Percentiles rank a stretch among this genome's conserved stretches.
These are phyloP conservation scores for Picathartes gymnocephalus DNA, from an alignment of 2,113 vertebrate species.

Conservation along the genomic window DNA sequence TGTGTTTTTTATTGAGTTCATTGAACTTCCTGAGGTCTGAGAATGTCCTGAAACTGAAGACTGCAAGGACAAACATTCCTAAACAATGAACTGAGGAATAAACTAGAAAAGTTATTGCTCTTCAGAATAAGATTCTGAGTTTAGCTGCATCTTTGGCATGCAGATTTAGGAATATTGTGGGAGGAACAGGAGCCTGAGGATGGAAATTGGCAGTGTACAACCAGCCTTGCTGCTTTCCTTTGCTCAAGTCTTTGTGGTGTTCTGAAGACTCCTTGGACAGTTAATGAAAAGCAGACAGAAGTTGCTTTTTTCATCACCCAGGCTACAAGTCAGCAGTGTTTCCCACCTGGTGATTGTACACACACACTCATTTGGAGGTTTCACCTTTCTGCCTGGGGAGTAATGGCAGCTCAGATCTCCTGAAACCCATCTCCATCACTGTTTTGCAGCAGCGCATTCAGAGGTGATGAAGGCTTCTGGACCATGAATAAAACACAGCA, in stretches of 20 bases:
- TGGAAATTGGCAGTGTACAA: not conserved
- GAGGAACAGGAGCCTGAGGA: not conserved
- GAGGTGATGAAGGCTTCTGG: not conserved
- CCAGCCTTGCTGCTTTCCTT: not conserved
- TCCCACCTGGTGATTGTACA: not conserved
- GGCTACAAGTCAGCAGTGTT: not conserved
- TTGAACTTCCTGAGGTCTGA: constrained; percentile 29
- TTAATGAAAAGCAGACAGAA: not conserved
- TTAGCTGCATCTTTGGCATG: not conserved
- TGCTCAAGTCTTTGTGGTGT: not conserved
- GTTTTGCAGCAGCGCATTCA: not conserved
- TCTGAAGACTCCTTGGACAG: not conserved
- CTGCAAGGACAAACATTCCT: constrained; percentile 1
- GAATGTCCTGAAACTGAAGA: not conserved
- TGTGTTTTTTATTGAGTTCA: constrained; percentile 11
- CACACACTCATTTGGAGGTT: not conserved
- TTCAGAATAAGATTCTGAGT: not conserved
- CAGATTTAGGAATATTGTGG: not conserved
- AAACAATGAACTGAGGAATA: constrained; percentile 22
- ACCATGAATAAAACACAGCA: not conserved
- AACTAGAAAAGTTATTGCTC: constrained; percentile 10
- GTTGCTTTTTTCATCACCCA: not conserved
- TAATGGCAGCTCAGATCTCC: not conserved
- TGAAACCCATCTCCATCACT: not conserved
- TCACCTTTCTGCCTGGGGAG: not conserved